Base-by-base conservation (phyloP, 2,888 invertebrate genomes). In the Biston betularia region DNA sequence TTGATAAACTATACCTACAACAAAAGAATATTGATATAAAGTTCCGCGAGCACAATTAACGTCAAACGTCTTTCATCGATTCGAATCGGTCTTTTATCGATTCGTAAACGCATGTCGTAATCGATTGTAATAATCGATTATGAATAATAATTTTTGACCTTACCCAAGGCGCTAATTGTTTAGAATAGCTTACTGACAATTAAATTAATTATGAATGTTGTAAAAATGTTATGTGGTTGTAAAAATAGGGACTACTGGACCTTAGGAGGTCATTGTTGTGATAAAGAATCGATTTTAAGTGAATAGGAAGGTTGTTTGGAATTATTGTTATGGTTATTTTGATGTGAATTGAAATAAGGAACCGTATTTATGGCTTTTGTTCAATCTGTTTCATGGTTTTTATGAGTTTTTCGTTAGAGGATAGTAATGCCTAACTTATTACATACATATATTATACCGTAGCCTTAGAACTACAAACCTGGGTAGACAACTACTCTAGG, bases 81-180 rank as follows among this genome's bases (percentile, higher is more conserved):
- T 90, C 81, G 89, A 80, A 81, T 80, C 89, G 87, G 80, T 84
- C 76, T 91, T 90, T 86, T 86, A 83, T 86, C 81, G 80, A 89
- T 83, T 86, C 77, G 79, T 81, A 84, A 87, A 85, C 84, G 83
- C 81, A 79, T 89, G 83, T 84, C 75, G 82, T 85, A 89, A 89
- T 87, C 89, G 85, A 89, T 88, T 84, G 83, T 85, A 84, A 85
- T 86, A 86, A 85, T 87, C 82, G 63, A 66, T 62, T 66, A 75
- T 85, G 81, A 81, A 88, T 84, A 84, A 89, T 90, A 88, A 90
- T 89, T 87, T 87, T 82, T 87, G 89, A 91, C 91, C 92, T 92
- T 89, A 89, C 85, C 73, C 85, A 85, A 82, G 82, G 79, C 85
- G 79, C 82, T 89, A 87, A 90, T 89, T 86, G 85, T 85, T 68